A percentile compares a stretch with the other conserved stretches of the same genome.
These are phyloP conservation scores for Acrocyrtus sp. DNA, from an alignment of 2,888 invertebrate species.

Conservation along the genomic window DNA sequence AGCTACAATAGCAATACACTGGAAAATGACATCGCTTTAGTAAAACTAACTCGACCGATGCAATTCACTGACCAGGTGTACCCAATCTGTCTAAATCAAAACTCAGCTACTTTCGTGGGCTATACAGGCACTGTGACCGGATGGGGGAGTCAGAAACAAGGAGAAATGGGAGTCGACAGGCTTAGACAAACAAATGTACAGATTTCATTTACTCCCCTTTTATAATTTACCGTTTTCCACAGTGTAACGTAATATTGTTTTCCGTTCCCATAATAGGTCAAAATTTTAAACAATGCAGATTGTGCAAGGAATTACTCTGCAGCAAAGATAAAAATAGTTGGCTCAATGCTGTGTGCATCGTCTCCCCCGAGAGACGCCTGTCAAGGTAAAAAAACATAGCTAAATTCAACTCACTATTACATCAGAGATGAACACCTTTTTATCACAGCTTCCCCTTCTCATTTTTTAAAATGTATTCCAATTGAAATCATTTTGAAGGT, in stretches of 20 bases:
- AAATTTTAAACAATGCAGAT: conserved; percentile 24
- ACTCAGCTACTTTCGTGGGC: conserved; percentile 17
- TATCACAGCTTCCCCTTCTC: too few species aligned
- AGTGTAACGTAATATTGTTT: too few species aligned
- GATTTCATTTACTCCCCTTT: background rate
- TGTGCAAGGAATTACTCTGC: conserved; percentile 39
- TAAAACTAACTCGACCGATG: conserved; percentile 26
- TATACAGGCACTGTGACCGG: conserved; percentile 16
- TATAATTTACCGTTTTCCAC: background rate
- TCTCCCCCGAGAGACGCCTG: conserved; percentile 25
- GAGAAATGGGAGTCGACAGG: conserved; percentile 15
- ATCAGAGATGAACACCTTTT: too few species aligned
- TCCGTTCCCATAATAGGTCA: too few species aligned
- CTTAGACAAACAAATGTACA: conserved; percentile 32
- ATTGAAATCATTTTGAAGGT: too few species aligned
- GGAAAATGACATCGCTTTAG: conserved; percentile 31
- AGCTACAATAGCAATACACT: conserved; percentile 21
- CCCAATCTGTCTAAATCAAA: conserved; percentile 32
- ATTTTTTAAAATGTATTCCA: too few species aligned
- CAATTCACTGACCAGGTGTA: conserved; percentile 3
- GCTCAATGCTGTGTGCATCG: conserved; percentile 37
- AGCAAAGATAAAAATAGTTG: conserved; percentile 14
- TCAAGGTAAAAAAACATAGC: conserved; percentile 16
- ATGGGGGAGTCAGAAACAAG: conserved; percentile 18
- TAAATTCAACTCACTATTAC: too few species aligned